Base-by-base conservation (phyloP, 30 jellyfish, hydroid and myxozoan species). In the Hydra vulgaris region DNA sequence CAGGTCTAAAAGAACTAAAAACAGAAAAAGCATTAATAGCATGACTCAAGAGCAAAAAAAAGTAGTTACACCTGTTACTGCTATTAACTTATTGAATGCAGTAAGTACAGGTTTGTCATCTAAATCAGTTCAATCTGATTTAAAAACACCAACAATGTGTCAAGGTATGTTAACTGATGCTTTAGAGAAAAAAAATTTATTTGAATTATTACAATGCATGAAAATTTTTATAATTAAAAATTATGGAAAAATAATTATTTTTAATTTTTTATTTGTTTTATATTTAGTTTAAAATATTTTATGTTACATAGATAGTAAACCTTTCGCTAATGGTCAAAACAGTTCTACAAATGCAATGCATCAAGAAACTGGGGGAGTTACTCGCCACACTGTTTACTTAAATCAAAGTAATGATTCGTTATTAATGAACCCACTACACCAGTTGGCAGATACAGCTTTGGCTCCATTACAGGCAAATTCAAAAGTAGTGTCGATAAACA, bases 1-100 rank as follows among this genome's bases (percentile, higher is more conserved):
- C 76, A 79, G 79, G 19, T 75, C 90, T 23, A 87, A 84, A 55
- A 85, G 89, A 18, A 52, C 72, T 24, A 85, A 67, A 61, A 77
- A 77, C 15, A 18, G 75, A 66, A 20, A 90, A 69, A 4, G 55
- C 23, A 66, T 3, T 54, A 19, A 27, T 78, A 81, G 77, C 26
- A 55, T 7, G 21, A 15, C 25, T n/a, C 53, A 70, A 17, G 71
- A 40, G 12, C 61, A 40, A 40, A 40, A 3, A 40, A 40, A 40
- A 40, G 61, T 40, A 3, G 8, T 40, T 12, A 40, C 61, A 40
- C 61, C 61, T 40, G 61, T 40, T 40, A 12, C 61, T 40, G 61
- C 12, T 40, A n/a, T n/a, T n/a, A n/a, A n/a, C n/a, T n/a, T n/a
- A n/a, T n/a, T n/a, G n/a, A n/a, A n/a, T n/a, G n/a, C n/a, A n/a